Evolutionary conservation across 2,888 invertebrate species (phyloP), one percentile per base, ranked within the genome.

Genomic region (Pollenia angustigena): DNA sequence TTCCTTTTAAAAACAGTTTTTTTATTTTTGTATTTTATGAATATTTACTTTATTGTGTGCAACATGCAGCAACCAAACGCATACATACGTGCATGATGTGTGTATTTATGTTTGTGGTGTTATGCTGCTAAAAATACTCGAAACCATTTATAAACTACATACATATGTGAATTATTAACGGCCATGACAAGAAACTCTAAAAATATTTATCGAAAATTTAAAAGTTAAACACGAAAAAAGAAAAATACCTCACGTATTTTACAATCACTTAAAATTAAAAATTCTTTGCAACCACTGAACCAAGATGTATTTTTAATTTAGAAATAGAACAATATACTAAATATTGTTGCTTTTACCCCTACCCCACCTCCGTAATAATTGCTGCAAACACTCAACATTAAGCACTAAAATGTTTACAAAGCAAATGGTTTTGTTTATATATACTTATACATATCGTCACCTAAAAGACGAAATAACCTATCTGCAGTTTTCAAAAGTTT

Each of bases 161-260:
- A n/a, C n/a, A n/a, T n/a, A n/a, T 32, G 0, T 81, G 40, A 72
- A 54, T 72, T 81, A 54, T 71, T 81, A 64, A 72, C 54, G 64
- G 40, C 62, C 32, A 18, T 80, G 54, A 64, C 54, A 54, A 69
- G 54, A 54, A 54, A 40, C n/a, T 32, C 80, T 46, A 72, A 72
- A 62, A 71, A 80, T 72, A 64, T 66, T 66, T 66, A 12, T 76
- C 42, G 10, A 56, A 68, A 56, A 48, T 46, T 10, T 48, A 40
- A 79, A 68, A 18, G 4, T n/a, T 54, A 69, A 54, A 79, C 14
- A 18, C 54, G 46, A 56, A 54, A 16, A 50, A 54, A 52, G 9
- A 3, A 54, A 14, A 32, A 18, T 40, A 42, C 48, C 60, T 69
- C n/a, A 69, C 50, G 50, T 12, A 56, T 64, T 81, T 46, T 74